phyloP scores from a whole-genome alignment of 2,797 vertebrate species.

The Epinephelus awoara region DNA sequence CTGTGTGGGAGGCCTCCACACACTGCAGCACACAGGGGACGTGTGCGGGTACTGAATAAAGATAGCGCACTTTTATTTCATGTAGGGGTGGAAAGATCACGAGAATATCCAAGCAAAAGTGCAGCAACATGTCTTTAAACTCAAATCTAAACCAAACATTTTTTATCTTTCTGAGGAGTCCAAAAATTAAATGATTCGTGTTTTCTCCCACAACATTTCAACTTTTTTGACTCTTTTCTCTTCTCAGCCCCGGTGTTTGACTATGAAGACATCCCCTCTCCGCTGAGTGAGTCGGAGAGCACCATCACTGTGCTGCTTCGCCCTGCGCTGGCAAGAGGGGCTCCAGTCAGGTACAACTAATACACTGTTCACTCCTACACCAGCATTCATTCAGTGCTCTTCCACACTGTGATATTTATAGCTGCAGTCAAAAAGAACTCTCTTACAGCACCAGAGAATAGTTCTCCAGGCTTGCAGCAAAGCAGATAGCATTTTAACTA shows the following conservation, averaged over 20 bases:
- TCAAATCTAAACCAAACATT: constrained; percentile 1
- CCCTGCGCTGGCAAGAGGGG: constrained; percentile 93
- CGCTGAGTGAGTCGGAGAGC: constrained; percentile 93
- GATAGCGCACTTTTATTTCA: constrained; percentile 47
- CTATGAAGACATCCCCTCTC: constrained; percentile 93
- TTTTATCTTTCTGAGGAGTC: not conserved
- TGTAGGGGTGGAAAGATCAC: constrained; percentile 28
- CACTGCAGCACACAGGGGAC: constrained; percentile 47
- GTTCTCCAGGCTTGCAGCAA: constrained; percentile 7
- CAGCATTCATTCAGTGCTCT: constrained; percentile 31
- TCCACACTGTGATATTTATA: constrained; percentile 63
- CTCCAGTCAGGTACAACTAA: constrained; percentile 92
- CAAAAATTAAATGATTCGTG: not conserved
- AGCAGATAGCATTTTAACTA: constrained; percentile 17
- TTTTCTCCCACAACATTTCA: not conserved
- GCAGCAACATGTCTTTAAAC: constrained; percentile 7
- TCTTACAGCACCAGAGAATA: not conserved
- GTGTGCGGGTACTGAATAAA: constrained; percentile 65
- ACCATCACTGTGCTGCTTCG: constrained; percentile 96
- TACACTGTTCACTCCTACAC: constrained; percentile 32
- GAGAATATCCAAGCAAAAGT: constrained; percentile 31
- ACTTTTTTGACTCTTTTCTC: not conserved
- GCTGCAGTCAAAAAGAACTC: constrained; percentile 36
- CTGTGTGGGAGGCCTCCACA: constrained; percentile 70
- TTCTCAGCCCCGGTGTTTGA: constrained; percentile 93